These are phyloP conservation scores for Hypercompe scribonia DNA, from an alignment of 2,888 invertebrate genomes.

Conservation along the genomic window DNA sequence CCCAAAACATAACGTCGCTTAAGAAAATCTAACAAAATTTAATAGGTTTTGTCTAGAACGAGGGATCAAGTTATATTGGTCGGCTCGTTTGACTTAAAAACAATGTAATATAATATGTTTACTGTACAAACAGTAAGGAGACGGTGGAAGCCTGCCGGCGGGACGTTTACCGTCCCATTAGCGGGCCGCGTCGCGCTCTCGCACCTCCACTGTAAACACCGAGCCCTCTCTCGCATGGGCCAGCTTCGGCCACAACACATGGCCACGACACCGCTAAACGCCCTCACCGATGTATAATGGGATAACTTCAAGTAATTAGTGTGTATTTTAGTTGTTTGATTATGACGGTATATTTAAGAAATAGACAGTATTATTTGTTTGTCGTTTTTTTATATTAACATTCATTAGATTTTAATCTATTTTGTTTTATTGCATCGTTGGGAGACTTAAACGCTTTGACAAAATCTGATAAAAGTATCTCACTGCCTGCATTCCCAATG, in stretches of 20 bases:
- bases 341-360: neutral
- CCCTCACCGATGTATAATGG: neutral
- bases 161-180: conserved; percentile 37
- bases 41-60: neutral
- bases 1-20: neutral
- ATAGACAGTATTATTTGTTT: neutral
- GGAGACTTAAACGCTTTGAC: too few species aligned
- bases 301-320: conserved; percentile 5
- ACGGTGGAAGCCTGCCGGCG: neutral
- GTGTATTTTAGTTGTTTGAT: neutral
- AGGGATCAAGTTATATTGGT: neutral
- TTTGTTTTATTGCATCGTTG: neutral
- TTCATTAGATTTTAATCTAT: neutral
- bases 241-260: conserved; percentile 5
- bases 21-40: neutral
- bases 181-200: conserved; percentile 33
- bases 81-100: conserved; percentile 15
- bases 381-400: neutral
- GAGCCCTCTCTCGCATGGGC: neutral
- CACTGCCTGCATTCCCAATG: too few species aligned
- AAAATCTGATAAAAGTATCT: too few species aligned
- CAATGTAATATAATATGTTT: conserved; percentile 6
- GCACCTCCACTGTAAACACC: conserved; percentile 15
- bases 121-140: conserved; percentile 26
- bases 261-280: neutral